Base-by-base conservation (phyloP, 2,113 vertebrate genomes). In the Ifrita kowaldi region DNA sequence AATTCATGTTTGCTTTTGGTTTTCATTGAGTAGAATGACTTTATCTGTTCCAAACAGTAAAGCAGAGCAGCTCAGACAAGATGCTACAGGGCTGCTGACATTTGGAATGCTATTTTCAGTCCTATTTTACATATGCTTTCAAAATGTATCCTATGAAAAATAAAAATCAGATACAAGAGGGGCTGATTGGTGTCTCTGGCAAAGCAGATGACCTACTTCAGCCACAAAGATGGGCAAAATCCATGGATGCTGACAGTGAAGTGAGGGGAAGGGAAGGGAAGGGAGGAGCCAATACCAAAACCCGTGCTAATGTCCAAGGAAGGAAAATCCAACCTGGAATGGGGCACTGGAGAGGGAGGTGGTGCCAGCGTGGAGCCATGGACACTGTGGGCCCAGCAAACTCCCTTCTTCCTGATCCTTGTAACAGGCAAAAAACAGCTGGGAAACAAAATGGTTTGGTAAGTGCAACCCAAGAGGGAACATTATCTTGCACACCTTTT, bases 101-200 rank as follows among this genome's bases (percentile, higher is more conserved):
- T 90, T 93, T 89, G 95, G 74, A 76, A 77, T 28, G 50, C 81
- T 84, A 57, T 95, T 76, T 92, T 69, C 30, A 56, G 70, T 55
- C 83, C 87, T 91, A 75, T 47, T 96, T 87, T 87, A 83, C 63
- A 88, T 95, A 71, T 7, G 32, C 68, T 96, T 95, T 76, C 92
- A 84, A 97, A 96, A 91, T 87, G 65, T 65, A 91, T 65, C 75
- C 55, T 19, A 55, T 17, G 57, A 87, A 93, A 96, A 94, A 63
- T n/a, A 92, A 50, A 79, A 93, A 84, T 44, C 67, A 47, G 79
- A 44, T 42, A 53, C 35, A 57, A 86, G 67, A 73, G 39, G 69
- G 85, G 86, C 71, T 83, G 35, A 19, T 39, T 1, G 4, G 87
- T 41, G 80, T 77, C 75, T 76, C 52, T 74, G 68, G 92, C 41